Base-by-base conservation (phyloP, 2,888 invertebrate species). In the Syritta pipiens region DNA sequence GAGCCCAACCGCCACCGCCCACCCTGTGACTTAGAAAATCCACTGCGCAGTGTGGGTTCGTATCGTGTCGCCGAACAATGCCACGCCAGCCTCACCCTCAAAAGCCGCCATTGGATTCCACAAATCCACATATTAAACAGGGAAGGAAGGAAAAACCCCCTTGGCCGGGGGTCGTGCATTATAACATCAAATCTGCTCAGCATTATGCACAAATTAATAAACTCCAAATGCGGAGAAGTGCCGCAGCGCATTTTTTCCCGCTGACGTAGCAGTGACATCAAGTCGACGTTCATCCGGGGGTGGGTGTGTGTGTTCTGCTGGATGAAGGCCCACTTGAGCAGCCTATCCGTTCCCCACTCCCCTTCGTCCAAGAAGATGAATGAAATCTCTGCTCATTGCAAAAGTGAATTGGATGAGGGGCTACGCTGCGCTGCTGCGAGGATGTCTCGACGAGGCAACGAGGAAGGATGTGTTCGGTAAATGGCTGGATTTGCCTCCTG, bases 181-280 rank as follows among this genome's bases (percentile, higher is more conserved):
- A 76, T 81, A 72, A 79, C 76, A 81, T 82, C 82, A 82, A 82
- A 82, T 81, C 81, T 81, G 81, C 74, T 77, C 82, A 69, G 68
- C 81, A 82, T 82, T 81, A 82, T 82, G 82, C 82, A 82, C 81
- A 83, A 83, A 83, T 83, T 83, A 83, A 83, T 83, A 83, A 83
- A 83, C 81, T 82, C 81, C 63, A 69, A 74, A 81, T 75, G 74
- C 81, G 69, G 59, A 75, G 81, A 83, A 81, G 81, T 82, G 82
- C 75, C 81, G 74, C 75, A 63, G 81, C 68, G 75, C 75, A 81
- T 75, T 81, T 81, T 83, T 83, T 83, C 76, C 75, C 76, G 82
- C 82, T 83, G 82, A 82, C 82, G 81, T 82, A 72, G 79, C 81
- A 69, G 71, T 81, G 81, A 83, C 75, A 82, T 83, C 81, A 74